Evolutionary conservation across 2,113 vertebrate genomes (phyloP).

Genomic region (Dolichallabes microphthalmus): DNA sequence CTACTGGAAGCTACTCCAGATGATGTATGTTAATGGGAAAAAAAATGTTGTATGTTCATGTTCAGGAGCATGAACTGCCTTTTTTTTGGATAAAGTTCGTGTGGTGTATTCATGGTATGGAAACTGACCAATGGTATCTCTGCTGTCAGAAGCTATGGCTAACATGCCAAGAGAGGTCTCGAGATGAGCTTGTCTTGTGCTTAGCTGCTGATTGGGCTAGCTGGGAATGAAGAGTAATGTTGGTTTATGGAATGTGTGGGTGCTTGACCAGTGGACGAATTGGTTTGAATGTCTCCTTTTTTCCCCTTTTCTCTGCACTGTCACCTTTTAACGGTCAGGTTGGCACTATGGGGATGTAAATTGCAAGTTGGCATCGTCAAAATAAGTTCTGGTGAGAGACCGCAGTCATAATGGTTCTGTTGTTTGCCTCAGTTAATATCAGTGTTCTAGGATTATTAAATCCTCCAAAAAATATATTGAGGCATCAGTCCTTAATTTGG

Average conservation of each 20-base stretch:
- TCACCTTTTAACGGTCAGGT: not conserved
- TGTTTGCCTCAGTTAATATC: not conserved
- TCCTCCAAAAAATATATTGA: not conserved
- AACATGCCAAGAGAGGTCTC: slow-evolving; percentile 42
- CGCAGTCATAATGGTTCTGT: not conserved
- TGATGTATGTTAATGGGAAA: not conserved
- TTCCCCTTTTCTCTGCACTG: not conserved
- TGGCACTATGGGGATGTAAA: not conserved
- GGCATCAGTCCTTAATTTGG: not conserved
- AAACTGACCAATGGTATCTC: not conserved
- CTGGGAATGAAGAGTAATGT: slow-evolving; percentile 2
- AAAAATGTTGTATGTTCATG: not conserved
- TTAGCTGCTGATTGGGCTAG: slow-evolving; percentile 16
- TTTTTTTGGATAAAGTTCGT: not conserved
- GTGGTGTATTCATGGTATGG: not conserved
- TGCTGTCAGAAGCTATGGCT: not conserved
- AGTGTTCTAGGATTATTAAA: not conserved
- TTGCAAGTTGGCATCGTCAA: not conserved
- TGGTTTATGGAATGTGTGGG: slow-evolving; percentile 32
- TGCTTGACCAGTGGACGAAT: slow-evolving; percentile 16
- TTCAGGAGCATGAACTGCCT: slow-evolving; percentile 37
- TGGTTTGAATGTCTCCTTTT: not conserved
- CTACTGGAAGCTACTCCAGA: slow-evolving; percentile 10
- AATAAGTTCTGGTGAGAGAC: not conserved
- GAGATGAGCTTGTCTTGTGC: slow-evolving; percentile 49